Percentiles rank a stretch among this genome's conserved stretches.
These are phyloP conservation scores for Microchrysa polita DNA, from an alignment of 2,888 invertebrate genomes.

Conservation along the genomic window DNA sequence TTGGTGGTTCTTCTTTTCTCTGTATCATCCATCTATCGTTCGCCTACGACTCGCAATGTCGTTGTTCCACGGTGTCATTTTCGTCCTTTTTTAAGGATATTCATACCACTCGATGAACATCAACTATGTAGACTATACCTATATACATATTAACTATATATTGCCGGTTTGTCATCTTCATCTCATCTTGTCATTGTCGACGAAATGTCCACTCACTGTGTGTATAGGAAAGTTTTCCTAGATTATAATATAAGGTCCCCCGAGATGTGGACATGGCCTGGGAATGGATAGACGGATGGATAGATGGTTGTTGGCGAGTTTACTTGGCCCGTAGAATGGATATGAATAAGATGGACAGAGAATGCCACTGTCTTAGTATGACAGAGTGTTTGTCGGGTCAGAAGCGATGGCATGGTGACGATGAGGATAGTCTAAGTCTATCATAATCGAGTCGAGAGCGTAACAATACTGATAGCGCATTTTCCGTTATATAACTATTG, in stretches of 20 bases:
- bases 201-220: slow-evolving; percentile 13
- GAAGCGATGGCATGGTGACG: slow-evolving; percentile 37
- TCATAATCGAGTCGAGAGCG: slow-evolving; percentile 37
- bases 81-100: slow-evolving; percentile 31
- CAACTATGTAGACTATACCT: neutral
- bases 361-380: slow-evolving; percentile 40
- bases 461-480: slow-evolving; percentile 25
- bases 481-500: neutral
- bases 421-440: slow-evolving; percentile 38
- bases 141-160: slow-evolving; percentile 10
- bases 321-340: neutral
- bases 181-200: slow-evolving; percentile 37
- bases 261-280: slow-evolving; percentile 26
- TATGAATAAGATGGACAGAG: slow-evolving; percentile 19
- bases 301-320: slow-evolving; percentile 22
- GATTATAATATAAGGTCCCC: slow-evolving; percentile 42
- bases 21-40: neutral
- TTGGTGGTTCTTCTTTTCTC: neutral
- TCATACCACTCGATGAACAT: slow-evolving; percentile 20
- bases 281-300: slow-evolving; percentile 26
- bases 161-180: slow-evolving; percentile 39
- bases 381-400: slow-evolving; percentile 44
- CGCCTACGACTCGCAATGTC: slow-evolving; percentile 10
- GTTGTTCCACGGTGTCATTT: slow-evolving; percentile 28
- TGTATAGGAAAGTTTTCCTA: slow-evolving; percentile 25